A percentile compares a stretch with the other conserved stretches of the same genome.
Conservation (phyloP, 2,113 vertebrate genomes). For the Cyprinodon brontotheroides region DNA sequence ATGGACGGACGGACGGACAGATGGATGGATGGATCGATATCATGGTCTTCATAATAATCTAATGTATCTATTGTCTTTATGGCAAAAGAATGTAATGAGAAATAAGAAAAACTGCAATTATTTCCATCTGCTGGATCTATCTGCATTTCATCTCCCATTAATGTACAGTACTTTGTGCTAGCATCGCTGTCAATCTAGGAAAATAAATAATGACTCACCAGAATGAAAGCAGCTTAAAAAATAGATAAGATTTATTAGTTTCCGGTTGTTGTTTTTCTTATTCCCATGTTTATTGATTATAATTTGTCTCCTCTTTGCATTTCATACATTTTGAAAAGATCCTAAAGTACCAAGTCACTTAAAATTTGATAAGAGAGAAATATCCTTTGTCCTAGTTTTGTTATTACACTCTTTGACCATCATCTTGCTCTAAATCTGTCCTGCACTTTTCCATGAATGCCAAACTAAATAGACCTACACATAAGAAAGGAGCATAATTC, state of each 20-base stretch:
- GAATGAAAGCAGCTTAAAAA: neutral
- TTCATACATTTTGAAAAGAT: neutral
- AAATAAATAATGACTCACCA: neutral
- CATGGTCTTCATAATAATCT: no score
- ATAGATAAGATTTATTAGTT: neutral
- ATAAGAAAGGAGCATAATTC: constrained; percentile 57
- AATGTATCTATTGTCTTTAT: no score
- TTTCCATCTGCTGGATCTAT: no score
- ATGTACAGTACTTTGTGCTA: neutral
- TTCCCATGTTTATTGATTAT: neutral
- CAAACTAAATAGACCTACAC: constrained; percentile 56
- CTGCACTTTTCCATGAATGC: constrained; percentile 49
- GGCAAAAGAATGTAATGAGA: neutral
- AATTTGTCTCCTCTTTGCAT: neutral
- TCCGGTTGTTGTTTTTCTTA: neutral
- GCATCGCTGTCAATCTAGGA: neutral
- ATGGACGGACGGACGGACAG: no score
- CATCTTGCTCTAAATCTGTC: constrained; percentile 32
- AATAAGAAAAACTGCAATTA: neutral
- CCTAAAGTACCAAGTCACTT: constrained; percentile 6
- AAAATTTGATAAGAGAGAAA: constrained; percentile 19
- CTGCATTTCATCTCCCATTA: neutral
- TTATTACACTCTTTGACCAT: constrained; percentile 46
- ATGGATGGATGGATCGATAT: no score
- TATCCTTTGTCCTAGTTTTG: constrained; percentile 32